Percentiles rank a stretch among this genome's conserved stretches.
Conservation (phyloP, 2,888 invertebrate genomes). For the Leptogaster cylindrica region DNA sequence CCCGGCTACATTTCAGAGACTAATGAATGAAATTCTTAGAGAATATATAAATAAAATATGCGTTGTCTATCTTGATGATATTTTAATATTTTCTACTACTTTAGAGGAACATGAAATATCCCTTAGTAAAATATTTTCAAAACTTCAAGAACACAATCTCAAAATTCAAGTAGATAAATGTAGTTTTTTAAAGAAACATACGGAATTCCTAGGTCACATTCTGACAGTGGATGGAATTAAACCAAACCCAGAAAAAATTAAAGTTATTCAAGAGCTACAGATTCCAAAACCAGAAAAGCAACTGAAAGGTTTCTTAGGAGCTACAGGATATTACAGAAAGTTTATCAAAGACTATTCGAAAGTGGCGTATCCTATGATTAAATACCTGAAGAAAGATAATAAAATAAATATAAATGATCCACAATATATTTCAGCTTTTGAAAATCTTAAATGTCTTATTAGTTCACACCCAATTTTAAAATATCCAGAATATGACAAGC, state of each 20-base stretch:
- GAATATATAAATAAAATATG: constrained; percentile 42
- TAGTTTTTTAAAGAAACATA: constrained; percentile 35
- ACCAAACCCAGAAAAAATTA: constrained; percentile 44
- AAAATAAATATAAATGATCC: constrained; percentile 44
- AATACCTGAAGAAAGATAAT: constrained; percentile 44
- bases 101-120: constrained; percentile 44
- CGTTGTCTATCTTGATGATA: constrained; percentile 40
- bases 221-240: constrained; percentile 43
- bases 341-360: constrained; percentile 43
- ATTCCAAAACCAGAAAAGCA: constrained; percentile 43
- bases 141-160: constrained; percentile 40
- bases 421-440: constrained; percentile 44
- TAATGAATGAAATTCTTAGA: constrained; percentile 42
- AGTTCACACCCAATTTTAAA: constrained; percentile 43
- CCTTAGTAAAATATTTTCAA: constrained; percentile 42
- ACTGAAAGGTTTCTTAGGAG: constrained; percentile 31
- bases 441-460: constrained; percentile 43
- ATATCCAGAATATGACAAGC: constrained; percentile 45
- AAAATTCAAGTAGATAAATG: constrained; percentile 46
- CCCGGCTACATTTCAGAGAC: constrained; percentile 39
- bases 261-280: constrained; percentile 34
- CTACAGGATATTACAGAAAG: constrained; percentile 44
- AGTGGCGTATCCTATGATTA: constrained; percentile 45
- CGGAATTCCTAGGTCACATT: constrained; percentile 44
- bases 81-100: constrained; percentile 43